Percentiles rank a stretch among this genome's conserved stretches.
These are phyloP conservation scores for Brachyopa scutellaris DNA, from an alignment of 2,888 invertebrate genomes.

Conservation along the genomic window DNA sequence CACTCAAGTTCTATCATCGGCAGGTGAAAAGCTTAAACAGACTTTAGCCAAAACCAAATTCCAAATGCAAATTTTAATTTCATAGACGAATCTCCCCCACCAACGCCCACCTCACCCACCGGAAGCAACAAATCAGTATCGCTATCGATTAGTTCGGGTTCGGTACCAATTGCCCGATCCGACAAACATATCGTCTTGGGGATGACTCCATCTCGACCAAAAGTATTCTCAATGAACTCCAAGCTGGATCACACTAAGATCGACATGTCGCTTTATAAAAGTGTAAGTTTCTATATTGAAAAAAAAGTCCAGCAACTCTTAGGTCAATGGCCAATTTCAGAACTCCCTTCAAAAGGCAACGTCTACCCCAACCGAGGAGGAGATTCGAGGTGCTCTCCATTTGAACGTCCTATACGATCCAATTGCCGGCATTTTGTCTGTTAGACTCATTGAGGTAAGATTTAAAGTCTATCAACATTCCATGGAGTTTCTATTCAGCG, in stretches of 20 bases:
- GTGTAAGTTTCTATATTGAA: conserved; percentile 77
- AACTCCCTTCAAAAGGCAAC: conserved; percentile 79
- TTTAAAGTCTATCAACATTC: neutral
- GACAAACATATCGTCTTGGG: conserved; percentile 84
- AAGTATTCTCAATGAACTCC: conserved; percentile 85
- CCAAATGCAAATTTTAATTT: neutral
- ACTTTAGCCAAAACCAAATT: no score
- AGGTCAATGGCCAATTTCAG: conserved; percentile 62
- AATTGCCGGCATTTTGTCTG: conserved; percentile 85
- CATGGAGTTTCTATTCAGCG: no score
- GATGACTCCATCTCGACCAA: conserved; percentile 82
- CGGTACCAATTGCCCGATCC: conserved; percentile 82
- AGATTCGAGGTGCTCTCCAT: conserved; percentile 85
- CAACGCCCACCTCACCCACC: conserved; percentile 82
- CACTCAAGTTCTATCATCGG: conserved; percentile 68
- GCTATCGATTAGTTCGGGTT: conserved; percentile 79
- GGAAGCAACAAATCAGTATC: conserved; percentile 81
- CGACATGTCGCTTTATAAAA: conserved; percentile 84
- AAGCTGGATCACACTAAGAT: conserved; percentile 86
- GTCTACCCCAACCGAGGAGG: conserved; percentile 79
- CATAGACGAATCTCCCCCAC: conserved; percentile 81
- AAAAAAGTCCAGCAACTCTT: no score
- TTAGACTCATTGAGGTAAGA: conserved; percentile 85
- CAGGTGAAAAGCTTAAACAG: conserved; percentile 62
- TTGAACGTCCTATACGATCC: conserved; percentile 85